A percentile compares a stretch with the other conserved stretches of the same genome.
phyloP scores from a whole-genome alignment of 2,797 vertebrate genomes.

The Neomorphus geoffroyi region DNA sequence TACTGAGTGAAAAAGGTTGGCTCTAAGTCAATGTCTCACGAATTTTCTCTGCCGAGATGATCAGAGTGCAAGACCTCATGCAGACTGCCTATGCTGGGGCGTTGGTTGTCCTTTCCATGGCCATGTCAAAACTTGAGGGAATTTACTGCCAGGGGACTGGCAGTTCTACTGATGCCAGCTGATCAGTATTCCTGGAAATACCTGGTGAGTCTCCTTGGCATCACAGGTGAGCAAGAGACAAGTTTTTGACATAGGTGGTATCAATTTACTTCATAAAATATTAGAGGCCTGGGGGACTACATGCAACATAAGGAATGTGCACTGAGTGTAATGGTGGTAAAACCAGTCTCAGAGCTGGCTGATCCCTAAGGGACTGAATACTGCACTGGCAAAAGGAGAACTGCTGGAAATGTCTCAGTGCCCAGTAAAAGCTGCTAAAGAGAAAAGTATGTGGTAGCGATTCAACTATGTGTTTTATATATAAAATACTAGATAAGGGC shows the following conservation, averaged over 20 bases:
- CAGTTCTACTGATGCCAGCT: background rate
- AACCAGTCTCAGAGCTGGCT: background rate
- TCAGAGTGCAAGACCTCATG: background rate
- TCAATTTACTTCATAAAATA: background rate
- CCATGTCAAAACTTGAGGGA: background rate
- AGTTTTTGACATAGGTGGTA: background rate
- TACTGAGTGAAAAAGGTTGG: background rate
- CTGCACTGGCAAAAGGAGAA: background rate
- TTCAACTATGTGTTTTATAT: background rate
- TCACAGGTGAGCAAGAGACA: background rate
- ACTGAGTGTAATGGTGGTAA: background rate
- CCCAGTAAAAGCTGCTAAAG: background rate
- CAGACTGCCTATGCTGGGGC: background rate
- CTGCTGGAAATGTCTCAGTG: background rate
- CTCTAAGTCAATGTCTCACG: background rate
- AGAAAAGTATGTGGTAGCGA: background rate
- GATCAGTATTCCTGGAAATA: background rate
- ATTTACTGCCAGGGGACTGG: background rate
- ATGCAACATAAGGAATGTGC: background rate
- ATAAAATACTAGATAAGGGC: background rate
- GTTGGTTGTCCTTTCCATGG: background rate
- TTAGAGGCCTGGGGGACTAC: background rate
- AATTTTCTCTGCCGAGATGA: background rate
- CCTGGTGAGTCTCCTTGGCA: background rate
- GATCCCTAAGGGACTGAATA: background rate